A percentile compares a stretch with the other conserved stretches of the same genome.
Evolutionary conservation across 2,888 invertebrate genomes (phyloP).

Genomic region (Pheosia tremula): DNA sequence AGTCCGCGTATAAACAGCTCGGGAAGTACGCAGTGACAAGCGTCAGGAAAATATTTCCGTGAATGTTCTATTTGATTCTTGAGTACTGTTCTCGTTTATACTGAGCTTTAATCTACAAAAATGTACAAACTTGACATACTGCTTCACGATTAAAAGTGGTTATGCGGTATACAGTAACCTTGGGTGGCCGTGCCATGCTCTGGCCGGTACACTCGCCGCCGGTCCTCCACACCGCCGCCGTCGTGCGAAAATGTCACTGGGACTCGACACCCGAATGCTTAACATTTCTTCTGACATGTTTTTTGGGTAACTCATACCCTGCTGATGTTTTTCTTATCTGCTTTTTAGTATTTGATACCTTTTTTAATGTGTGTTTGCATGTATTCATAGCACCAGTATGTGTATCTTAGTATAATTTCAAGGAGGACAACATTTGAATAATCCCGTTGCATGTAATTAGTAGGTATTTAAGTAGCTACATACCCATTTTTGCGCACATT

Average conservation of each 20-base stretch:
- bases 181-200: conserved; percentile 65
- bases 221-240: conserved; percentile 24
- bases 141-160: conserved; percentile 2
- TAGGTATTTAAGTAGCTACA: not conserved
- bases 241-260: conserved; percentile 47
- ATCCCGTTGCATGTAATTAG: too few species aligned
- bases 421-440: too few species aligned
- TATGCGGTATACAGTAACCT: conserved; percentile 50
- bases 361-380: too few species aligned
- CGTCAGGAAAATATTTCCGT: too few species aligned
- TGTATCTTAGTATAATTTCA: too few species aligned
- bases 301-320: conserved; percentile 12
- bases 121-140: not conserved
- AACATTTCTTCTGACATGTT: conserved; percentile 21
- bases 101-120: not conserved
- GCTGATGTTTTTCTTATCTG: not conserved
- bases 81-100: too few species aligned
- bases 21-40: too few species aligned
- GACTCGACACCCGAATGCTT: conserved; percentile 20
- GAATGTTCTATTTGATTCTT: too few species aligned
- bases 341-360: conserved; percentile 6
- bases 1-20: too few species aligned
- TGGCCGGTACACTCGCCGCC: conserved; percentile 53
- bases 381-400: too few species aligned
- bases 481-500: not conserved